Evolutionary conservation across 2,113 vertebrate genomes (phyloP).

Genomic region (Poicephalus gulielmi): DNA sequence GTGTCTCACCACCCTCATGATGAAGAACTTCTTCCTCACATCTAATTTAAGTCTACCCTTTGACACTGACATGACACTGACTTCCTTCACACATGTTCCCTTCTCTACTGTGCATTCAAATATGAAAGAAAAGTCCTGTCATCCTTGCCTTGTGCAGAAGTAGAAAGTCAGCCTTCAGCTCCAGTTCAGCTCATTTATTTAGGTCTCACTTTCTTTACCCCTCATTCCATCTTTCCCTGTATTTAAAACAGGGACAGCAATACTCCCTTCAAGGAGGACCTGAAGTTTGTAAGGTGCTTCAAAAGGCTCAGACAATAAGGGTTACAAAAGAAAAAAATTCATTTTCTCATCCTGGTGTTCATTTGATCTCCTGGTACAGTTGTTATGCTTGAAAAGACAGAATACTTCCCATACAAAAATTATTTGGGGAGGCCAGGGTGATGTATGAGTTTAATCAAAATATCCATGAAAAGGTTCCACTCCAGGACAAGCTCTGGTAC

Average conservation of each 20-base stretch:
- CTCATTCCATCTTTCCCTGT: neutral
- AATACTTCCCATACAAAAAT: neutral
- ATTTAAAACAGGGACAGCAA: neutral
- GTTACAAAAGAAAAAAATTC: neutral
- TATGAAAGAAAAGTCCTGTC: too few species aligned
- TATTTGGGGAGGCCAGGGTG: neutral
- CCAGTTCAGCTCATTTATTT: neutral
- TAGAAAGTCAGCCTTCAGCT: neutral
- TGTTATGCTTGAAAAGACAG: neutral
- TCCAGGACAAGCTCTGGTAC: neutral
- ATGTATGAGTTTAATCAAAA: slow-evolving; percentile 7
- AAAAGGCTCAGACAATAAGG: neutral
- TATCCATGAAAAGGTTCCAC: neutral
- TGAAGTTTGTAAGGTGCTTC: neutral
- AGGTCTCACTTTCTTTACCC: neutral
- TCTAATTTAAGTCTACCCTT: neutral
- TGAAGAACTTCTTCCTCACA: neutral
- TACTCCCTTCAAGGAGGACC: neutral
- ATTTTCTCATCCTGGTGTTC: neutral
- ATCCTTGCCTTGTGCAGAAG: neutral
- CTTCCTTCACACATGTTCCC: neutral
- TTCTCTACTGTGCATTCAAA: neutral
- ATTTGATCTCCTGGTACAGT: neutral
- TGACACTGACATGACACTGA: neutral
- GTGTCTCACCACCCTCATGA: neutral